Evolutionary conservation across 1,140 invertebrate species (phyloP).

Genomic region (Drosophila repletoides): DNA sequence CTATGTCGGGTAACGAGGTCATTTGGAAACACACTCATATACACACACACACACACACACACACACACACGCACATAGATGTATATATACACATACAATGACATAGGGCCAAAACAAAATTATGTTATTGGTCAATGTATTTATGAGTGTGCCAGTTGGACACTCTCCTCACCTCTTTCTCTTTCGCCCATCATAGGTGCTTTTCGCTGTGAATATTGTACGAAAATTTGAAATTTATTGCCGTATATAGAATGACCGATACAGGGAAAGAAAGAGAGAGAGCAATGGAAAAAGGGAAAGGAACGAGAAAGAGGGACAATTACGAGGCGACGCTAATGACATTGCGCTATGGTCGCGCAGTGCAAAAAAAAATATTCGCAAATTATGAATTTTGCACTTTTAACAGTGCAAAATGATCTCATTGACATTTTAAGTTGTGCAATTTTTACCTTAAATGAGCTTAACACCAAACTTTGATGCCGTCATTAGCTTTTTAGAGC

Average conservation of each 20-base stretch:
- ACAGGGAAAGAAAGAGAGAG: not conserved
- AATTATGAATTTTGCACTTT: slow-evolving; percentile 5
- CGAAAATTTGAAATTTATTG: slow-evolving; percentile 73
- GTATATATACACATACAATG: slow-evolving; percentile 9
- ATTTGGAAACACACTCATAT: slow-evolving; percentile 53
- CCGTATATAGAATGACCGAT: not conserved
- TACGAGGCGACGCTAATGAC: slow-evolving; percentile 58
- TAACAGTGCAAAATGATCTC: not conserved
- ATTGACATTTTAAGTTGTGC: no score
- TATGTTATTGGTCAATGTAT: slow-evolving; percentile 78
- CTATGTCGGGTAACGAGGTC: slow-evolving; percentile 55
- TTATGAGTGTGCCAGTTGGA: slow-evolving; percentile 54
- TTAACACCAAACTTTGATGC: no score
- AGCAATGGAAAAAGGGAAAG: not conserved
- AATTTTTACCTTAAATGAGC: not conserved
- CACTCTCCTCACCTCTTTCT: not conserved
- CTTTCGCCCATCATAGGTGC: not conserved
- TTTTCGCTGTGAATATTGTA: slow-evolving; percentile 54
- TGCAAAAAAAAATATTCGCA: not conserved
- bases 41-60: slow-evolving; percentile 44
- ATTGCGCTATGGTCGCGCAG: slow-evolving; percentile 40
- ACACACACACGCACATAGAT: slow-evolving; percentile 7
- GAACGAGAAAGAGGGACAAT: not conserved
- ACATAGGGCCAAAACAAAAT: slow-evolving; percentile 50
- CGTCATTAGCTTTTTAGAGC: no score